These are phyloP conservation scores for Protosalanx chinensis DNA, from an alignment of 2,797 vertebrate genomes.

Conservation along the genomic window DNA sequence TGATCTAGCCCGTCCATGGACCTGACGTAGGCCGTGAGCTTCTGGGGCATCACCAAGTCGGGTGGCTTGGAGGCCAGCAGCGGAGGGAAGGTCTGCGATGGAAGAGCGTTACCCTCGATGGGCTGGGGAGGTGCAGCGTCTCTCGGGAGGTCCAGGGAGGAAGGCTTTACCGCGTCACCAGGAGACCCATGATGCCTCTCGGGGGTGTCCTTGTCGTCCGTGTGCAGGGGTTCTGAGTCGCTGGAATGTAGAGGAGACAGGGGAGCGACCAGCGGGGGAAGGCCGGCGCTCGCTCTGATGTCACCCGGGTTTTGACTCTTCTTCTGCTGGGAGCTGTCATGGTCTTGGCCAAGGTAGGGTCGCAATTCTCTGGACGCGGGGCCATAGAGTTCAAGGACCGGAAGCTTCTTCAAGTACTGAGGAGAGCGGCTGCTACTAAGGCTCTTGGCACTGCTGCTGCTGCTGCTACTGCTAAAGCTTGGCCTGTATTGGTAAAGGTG, in stretches of 20 bases:
- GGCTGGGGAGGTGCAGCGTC: constrained; percentile 53
- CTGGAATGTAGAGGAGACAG: constrained; percentile 82
- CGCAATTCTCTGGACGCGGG: constrained; percentile 50
- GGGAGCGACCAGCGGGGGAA: constrained; percentile 70
- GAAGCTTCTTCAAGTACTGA: constrained; percentile 62
- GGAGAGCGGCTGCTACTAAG: constrained; percentile 28
- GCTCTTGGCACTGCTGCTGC: no score
- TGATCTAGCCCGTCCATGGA: constrained; percentile 96
- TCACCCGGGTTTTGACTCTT: constrained; percentile 57
- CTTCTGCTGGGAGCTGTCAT: constrained; percentile 44
- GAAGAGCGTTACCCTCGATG: constrained; percentile 64
- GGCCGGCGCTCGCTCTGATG: constrained; percentile 50
- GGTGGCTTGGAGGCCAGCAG: constrained; percentile 79
- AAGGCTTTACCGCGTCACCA: constrained; percentile 37
- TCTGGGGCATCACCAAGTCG: constrained; percentile 78
- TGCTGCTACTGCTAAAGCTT: no score
- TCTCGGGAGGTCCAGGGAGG: constrained; percentile 51
- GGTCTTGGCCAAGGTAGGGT: constrained; percentile 44
- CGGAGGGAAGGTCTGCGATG: constrained; percentile 81
- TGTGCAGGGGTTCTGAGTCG: constrained; percentile 64
- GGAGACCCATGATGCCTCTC: constrained; percentile 46
- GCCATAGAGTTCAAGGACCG: constrained; percentile 50
- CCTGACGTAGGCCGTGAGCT: constrained; percentile 93
- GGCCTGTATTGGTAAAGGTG: no score
- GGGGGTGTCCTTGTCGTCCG: constrained; percentile 62